These are phyloP conservation scores for Ptychochromis oligacanthus DNA, from an alignment of 2,113 vertebrate genomes.

Conservation along the genomic window DNA sequence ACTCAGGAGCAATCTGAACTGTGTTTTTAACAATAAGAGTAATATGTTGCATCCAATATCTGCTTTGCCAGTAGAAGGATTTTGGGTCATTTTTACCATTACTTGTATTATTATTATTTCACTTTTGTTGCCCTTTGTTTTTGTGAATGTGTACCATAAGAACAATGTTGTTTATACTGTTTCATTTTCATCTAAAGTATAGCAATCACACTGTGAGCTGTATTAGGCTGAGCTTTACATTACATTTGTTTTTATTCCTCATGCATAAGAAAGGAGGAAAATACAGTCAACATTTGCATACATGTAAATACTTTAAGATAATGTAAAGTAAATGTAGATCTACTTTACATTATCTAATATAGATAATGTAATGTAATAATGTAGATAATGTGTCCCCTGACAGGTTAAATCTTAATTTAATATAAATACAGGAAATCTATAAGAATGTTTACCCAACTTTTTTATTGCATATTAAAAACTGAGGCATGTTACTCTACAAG, in stretches of 20 bases:
- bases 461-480: too few species aligned
- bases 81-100: conserved; percentile 14
- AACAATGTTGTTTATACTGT: background rate
- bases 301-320: too few species aligned
- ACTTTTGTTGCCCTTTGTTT: background rate
- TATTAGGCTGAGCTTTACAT: background rate
- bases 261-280: background rate
- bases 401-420: too few species aligned
- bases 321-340: too few species aligned
- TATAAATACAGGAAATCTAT: too few species aligned
- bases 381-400: too few species aligned
- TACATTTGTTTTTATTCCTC: background rate
- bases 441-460: too few species aligned
- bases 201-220: background rate
- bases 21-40: conserved; percentile 48
- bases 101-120: conserved; percentile 9
- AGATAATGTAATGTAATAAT: too few species aligned
- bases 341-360: background rate
- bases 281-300: too few species aligned
- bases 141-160: conserved; percentile 19
- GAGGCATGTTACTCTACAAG: background rate
- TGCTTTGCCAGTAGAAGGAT: background rate
- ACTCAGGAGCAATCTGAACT: conserved; percentile 53
- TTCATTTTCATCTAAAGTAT: background rate
- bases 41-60: conserved; percentile 40